Base-by-base conservation (phyloP, 2,113 vertebrate genomes). In the Tinamus guttatus region DNA sequence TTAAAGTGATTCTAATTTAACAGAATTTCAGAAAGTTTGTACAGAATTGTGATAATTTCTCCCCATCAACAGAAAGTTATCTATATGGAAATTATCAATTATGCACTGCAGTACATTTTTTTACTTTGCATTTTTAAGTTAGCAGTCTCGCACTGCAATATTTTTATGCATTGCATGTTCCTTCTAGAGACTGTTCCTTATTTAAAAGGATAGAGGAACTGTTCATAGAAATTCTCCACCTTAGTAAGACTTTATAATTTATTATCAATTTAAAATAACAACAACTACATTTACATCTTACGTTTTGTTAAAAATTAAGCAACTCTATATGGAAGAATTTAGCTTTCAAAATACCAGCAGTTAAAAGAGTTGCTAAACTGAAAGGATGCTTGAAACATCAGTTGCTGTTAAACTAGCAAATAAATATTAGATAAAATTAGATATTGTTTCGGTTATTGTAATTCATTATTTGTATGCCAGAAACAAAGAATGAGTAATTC, bases 401-500 rank as follows among this genome's bases (percentile, higher is more conserved):
- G n/a, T 47, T 60, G 13, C 36, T 71, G 81, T 17, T 74, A 77
- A 69, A 91, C 24, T 63, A 95, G 81, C 2, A 3, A 74, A 20
- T 71, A 83, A 84, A 2, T 88, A 89, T 54, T 49, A 82, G 1
- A 8, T 25, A 88, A 90, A 96, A 90, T 87, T 85, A 93, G 12
- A 91, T 25, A 59, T 60, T 58, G 71, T 93, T 96, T 78, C 92
- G 91, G 38, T 76, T 59, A 95, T 68, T 94, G 84, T 95, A 93
- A 59, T 95, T 96, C 8, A 45, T 80, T 89, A 93, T 96, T 97
- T 93, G 90, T 94, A 97, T 93, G 92, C 69, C 96, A 96, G 95
- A 96, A 97, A 97, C 34, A 94, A 97, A 95, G 71, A 96, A 95
- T 90, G 71, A 97, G 68, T 83, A 98, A 91, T 89, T 97, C 87